Base-by-base conservation (phyloP, 2,888 invertebrate species). In the Onthophagus sagittarius region DNA sequence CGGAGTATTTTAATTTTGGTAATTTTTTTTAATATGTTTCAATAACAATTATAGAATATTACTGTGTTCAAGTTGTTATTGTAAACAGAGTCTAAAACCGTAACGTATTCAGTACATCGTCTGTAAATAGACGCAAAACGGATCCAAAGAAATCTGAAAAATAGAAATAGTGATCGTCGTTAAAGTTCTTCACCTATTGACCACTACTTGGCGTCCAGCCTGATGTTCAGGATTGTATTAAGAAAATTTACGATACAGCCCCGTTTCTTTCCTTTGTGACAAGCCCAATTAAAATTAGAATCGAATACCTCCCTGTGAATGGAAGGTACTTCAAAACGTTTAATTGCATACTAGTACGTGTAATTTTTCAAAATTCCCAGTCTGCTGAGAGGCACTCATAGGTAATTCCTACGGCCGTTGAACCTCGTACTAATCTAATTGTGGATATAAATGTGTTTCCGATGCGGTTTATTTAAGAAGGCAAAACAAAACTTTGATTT, bases 151-250 rank as follows among this genome's bases (percentile, higher is more conserved):
- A 77, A 77, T 76, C 76, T 73, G 74, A 77, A 77, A 77, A 76
- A 77, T 76, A 76, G 76, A 77, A 77, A 77, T 76, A 76, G 76
- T 74, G 15, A 74, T 75, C 76, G 65, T 76, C 72, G 63, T 64
- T 31, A 39, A 70, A 70, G 75, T 75, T 69, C 73, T 77, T 77
- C 76, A 77, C 76, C 77, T 77, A 77, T 77, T 77, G 77, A 72
- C 77, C 74, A 71, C 64, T 69, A 67, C 33, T 77, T 77, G 77
- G 77, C 77, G 72, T 62, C 72, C 53, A 33, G 74, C 75, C 75
- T 72, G 62, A 13, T 13, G 23, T 33, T 31, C 74, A 75, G 74
- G 15, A 72, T 70, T 71, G 75, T 71, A 72, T 64, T 32, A 15
- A 53, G 63, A 33, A 31, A 14, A 32, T 71, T 31, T 11, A 64